Percentiles rank a stretch among this genome's conserved stretches.
These are phyloP conservation scores for Brachyptera risi DNA, from an alignment of 2,888 invertebrate genomes.

Conservation along the genomic window DNA sequence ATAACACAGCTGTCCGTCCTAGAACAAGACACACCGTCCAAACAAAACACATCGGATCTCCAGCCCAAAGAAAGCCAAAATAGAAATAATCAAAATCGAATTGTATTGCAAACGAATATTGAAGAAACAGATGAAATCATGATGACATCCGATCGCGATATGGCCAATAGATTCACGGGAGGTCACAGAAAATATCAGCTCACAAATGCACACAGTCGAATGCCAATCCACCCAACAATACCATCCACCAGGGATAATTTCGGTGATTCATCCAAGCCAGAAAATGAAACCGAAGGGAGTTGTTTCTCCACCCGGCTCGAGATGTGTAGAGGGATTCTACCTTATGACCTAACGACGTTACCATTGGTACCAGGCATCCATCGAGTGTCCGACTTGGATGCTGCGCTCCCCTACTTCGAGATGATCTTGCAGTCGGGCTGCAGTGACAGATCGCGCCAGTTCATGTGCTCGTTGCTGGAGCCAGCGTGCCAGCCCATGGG, in stretches of 20 bases:
- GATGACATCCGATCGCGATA: slow-evolving; percentile 15
- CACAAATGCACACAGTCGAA: slow-evolving; percentile 1
- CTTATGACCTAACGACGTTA: slow-evolving; percentile 59
- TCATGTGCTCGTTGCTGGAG: slow-evolving; percentile 60
- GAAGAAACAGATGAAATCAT: slow-evolving; percentile 1
- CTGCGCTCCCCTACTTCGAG: slow-evolving; percentile 54
- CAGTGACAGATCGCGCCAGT: slow-evolving; percentile 57
- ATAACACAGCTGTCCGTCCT: too few relatives aligned
- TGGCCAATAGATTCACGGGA: background rate
- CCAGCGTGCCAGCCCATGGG: slow-evolving; percentile 62
- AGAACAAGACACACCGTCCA: too few relatives aligned
- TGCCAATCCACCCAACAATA: slow-evolving; percentile 18
- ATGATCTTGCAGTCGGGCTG: slow-evolving; percentile 59
- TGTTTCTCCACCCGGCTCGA: slow-evolving; percentile 52
- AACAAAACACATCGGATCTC: too few relatives aligned
- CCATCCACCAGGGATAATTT: background rate
- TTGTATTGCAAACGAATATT: too few relatives aligned
- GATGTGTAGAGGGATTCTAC: slow-evolving; percentile 60
- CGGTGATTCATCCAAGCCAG: slow-evolving; percentile 1
- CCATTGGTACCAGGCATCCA: slow-evolving; percentile 43
- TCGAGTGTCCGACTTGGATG: slow-evolving; percentile 45
- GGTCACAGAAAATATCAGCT: background rate
- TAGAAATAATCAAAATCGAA: background rate
- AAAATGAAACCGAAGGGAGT: slow-evolving; percentile 32
- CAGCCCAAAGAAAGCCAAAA: background rate